These are phyloP conservation scores for Diachrysia chrysitis DNA, from an alignment of 2,888 invertebrate species.

Conservation along the genomic window DNA sequence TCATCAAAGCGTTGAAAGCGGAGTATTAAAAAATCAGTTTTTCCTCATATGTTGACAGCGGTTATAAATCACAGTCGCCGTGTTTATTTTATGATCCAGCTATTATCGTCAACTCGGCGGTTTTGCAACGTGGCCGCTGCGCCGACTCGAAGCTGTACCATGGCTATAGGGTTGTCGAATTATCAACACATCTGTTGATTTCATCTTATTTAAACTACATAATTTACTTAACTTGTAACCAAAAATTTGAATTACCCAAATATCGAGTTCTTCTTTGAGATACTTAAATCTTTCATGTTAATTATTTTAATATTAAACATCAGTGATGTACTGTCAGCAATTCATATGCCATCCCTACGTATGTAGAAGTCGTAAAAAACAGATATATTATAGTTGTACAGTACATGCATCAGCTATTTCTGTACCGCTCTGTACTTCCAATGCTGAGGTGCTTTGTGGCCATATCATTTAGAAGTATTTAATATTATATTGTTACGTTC, in stretches of 20 bases:
- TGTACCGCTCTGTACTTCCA: constrained; percentile 73
- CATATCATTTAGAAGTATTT: constrained; percentile 33
- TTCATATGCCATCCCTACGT: constrained; percentile 61
- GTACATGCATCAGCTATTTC: constrained; percentile 82
- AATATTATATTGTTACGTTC: constrained; percentile 27
- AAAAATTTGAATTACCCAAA: background rate
- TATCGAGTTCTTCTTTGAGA: background rate
- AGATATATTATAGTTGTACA: constrained; percentile 71
- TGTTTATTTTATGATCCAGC: constrained; percentile 86
- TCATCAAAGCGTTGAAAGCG: constrained; percentile 80
- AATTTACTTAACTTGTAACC: background rate
- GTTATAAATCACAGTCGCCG: constrained; percentile 82
- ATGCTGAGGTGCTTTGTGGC: constrained; percentile 59
- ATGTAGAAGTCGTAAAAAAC: constrained; percentile 82
- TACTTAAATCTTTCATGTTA: background rate
- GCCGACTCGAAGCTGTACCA: constrained; percentile 62
- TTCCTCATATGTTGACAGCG: constrained; percentile 81
- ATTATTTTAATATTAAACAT: constrained; percentile 14
- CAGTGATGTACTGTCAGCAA: constrained; percentile 3
- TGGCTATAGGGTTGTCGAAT: constrained; percentile 61
- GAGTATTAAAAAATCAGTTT: constrained; percentile 81
- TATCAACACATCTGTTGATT: constrained; percentile 16
- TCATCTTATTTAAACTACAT: background rate
- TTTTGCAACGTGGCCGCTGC: constrained; percentile 82
- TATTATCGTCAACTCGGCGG: constrained; percentile 85